Base-by-base conservation (phyloP, 2,888 invertebrate species). In the Lasius fuliginosus region DNA sequence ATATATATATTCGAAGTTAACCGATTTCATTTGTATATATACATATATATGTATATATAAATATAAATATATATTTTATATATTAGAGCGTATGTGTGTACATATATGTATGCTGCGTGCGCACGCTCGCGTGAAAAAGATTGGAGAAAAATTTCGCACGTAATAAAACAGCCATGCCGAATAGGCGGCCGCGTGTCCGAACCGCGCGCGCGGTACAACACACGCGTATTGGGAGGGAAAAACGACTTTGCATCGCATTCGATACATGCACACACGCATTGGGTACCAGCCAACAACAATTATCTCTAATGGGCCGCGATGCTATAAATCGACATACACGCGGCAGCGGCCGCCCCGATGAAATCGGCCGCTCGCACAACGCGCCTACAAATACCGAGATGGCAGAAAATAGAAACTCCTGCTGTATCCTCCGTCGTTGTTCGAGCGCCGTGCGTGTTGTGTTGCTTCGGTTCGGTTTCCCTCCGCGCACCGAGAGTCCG, bases 251-350 rank as follows among this genome's bases (percentile, higher is more conserved):
- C 90, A 90, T 92, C 90, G 86, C 88, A 90, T 88, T 87, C 88
- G 88, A 74, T 84, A 85, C 81, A 18, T 42, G 18, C n/a, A 53
- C 49, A 53, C n/a, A 88, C 82, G 79, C 88, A 69, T 79, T 68
- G 82, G 86, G 76, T 85, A 76, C 90, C 91, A 90, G 88, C 91
- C 92, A 73, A 73, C 89, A 93, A 94, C 94, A 94, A 94, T 94
- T 94, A 94, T 94, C 94, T 93, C 94, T 94, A 94, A 94, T 94
- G 92, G 93, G 91, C 89, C 90, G 91, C 91, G 93, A 93, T 94
- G 94, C 94, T 94, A 94, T 94, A 94, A 94, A 94, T 94, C 94
- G 94, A 93, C 93, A 93, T 93, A 91, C 90, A 81, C 73, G 71
- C 73, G 91, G 90, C 88, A 89, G 89, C 88, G 88, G 87, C 88